phyloP scores from a whole-genome alignment of 2,888 invertebrate genomes.

The Tetropium fuscum region DNA sequence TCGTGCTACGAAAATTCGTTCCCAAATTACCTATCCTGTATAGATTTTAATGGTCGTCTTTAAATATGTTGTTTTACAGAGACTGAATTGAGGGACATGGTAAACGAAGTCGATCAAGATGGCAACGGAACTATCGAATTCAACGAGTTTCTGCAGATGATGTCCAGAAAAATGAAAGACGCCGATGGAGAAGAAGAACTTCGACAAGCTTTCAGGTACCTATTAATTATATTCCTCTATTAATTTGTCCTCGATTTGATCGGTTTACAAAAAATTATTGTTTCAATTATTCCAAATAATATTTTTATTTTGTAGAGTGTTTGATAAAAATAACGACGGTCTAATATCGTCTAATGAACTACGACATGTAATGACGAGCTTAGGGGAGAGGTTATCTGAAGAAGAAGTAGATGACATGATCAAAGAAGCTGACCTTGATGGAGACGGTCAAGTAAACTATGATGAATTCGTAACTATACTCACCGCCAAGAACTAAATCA shows the following conservation, averaged over 20 bases:
- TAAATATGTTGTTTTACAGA: constrained; percentile 76
- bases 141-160: constrained; percentile 93
- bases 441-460: constrained; percentile 91
- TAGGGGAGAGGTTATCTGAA: constrained; percentile 87
- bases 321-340: constrained; percentile 91
- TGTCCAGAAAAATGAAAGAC: constrained; percentile 92
- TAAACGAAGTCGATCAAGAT: constrained; percentile 88
- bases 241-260: no score
- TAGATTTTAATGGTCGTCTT: no score
- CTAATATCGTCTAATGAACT: constrained; percentile 88
- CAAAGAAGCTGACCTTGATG: constrained; percentile 88
- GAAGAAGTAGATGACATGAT: constrained; percentile 93
- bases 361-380: constrained; percentile 89
- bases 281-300: no score
- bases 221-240: no score
- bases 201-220: constrained; percentile 90
- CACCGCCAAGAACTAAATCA: no score
- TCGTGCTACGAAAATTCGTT: no score
- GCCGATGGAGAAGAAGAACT: constrained; percentile 88
- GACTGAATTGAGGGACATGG: constrained; percentile 88
- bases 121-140: constrained; percentile 93
- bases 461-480: no score
- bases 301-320: constrained; percentile 77
- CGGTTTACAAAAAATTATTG: no score
- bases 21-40: no score